Percentiles rank a stretch among this genome's conserved stretches.
Conservation (phyloP, 2,113 vertebrate species). For the Motacilla alba region DNA sequence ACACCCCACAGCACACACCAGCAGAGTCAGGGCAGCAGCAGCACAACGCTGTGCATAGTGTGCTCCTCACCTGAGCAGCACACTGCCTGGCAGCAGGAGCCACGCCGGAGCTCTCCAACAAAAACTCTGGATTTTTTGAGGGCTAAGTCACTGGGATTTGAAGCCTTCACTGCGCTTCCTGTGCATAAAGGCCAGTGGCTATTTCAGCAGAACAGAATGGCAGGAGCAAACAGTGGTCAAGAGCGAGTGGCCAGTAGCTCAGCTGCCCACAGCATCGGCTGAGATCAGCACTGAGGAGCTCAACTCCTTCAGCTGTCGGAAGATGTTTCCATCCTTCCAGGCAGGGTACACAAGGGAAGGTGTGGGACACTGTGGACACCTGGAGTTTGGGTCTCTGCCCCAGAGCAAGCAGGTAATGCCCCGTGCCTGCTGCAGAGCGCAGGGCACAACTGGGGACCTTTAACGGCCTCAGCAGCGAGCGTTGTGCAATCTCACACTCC, state of each 20-base stretch:
- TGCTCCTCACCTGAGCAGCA: neutral
- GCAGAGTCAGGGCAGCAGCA: neutral
- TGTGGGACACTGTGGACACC: neutral
- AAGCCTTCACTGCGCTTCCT: neutral
- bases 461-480: neutral
- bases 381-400: neutral
- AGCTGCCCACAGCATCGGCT: fast-evolving
- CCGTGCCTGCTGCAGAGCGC: fast-evolving
- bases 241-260: neutral
- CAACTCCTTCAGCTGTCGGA: fast-evolving
- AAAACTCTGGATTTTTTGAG: neutral
- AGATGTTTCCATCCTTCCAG: neutral
- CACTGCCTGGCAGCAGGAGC: neutral
- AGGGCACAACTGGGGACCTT: neutral
- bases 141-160: neutral
- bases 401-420: fast-evolving
- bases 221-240: neutral
- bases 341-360: neutral
- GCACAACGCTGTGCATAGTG: neutral
- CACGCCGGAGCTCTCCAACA: fast-evolving
- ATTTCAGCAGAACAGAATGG: neutral
- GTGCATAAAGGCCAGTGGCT: neutral
- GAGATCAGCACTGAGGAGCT: neutral
- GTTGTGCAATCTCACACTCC: neutral
- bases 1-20: neutral